Evolutionary conservation across 1,140 invertebrate species (phyloP).

Genomic region (Sweltsa coloradensis): DNA sequence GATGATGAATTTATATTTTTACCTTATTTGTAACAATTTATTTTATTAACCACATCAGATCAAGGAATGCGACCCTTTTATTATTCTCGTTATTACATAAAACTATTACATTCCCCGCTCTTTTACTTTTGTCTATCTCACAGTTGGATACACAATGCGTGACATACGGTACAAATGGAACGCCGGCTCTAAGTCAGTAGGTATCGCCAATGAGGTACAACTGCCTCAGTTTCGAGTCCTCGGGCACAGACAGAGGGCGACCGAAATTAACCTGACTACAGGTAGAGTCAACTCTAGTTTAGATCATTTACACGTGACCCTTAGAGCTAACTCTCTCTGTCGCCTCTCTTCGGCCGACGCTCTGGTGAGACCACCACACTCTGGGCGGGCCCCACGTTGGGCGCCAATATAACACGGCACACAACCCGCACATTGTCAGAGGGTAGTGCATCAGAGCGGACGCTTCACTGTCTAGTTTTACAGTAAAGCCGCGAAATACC

Average conservation of each 20-base stretch:
- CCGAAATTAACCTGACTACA: slow-evolving; percentile 86
- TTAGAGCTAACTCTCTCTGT: no score
- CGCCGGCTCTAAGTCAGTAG: slow-evolving; percentile 74
- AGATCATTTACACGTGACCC: no score
- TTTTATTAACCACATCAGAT: neutral
- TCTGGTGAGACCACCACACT: no score
- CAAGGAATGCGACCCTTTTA: slow-evolving; percentile 1
- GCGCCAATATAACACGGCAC: no score
- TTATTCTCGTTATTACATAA: slow-evolving; percentile 4
- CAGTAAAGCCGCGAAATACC: no score
- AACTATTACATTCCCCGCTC: slow-evolving; percentile 8
- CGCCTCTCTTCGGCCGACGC: no score
- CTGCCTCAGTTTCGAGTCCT: slow-evolving; percentile 90
- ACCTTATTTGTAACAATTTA: neutral
- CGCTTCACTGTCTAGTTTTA: no score
- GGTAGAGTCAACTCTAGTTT: no score
- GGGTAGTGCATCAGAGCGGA: no score
- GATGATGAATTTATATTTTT: no score
- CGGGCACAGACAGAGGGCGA: slow-evolving; percentile 80
- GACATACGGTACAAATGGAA: slow-evolving; percentile 96
- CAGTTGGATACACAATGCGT: slow-evolving; percentile 94
- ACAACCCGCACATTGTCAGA: no score
- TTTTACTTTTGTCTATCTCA: slow-evolving; percentile 34
- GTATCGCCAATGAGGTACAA: slow-evolving; percentile 82
- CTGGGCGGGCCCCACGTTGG: no score